Base-by-base conservation (phyloP, 2,113 vertebrate species). In the Amphiprion percula region DNA sequence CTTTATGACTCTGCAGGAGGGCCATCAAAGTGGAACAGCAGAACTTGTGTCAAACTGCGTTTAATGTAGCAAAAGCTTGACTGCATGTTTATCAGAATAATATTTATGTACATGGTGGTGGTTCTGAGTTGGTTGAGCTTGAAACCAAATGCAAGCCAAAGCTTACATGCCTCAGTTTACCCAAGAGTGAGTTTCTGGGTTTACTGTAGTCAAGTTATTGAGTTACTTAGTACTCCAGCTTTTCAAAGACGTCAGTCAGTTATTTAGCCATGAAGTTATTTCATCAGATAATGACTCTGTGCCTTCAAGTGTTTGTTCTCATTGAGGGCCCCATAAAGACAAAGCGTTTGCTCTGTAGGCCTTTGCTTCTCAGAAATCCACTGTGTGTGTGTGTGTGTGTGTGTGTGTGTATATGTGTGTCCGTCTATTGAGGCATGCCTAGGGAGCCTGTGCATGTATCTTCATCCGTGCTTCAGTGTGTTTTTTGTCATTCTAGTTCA, bases 401-500 rank as follows among this genome's bases (percentile, higher is more conserved):
- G 21, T 21, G 21, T 21, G 21, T 46, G 33, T 46, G 23, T 26
- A 16, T 50, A 17, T 59, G 24, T 15, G 39, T 67, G n/a, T 67
- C 17, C 49, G 12, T 76, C 55, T 65, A 50, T 80, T 19, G 11
- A 54, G 47, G 52, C 60, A 49, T 75, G 80, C 50, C 44, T 52
- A 56, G 60, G 69, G 68, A 79, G 60, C 65, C 63, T 79, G 77
- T 84, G 73, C 56, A 76, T 83, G 80, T 82, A 83, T 87, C 83
- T 82, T 79, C 68, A 68, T 84, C 82, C 41, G 1, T 79, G 83
- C 80, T 44, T 69, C 74, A 79, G 77, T 91, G 84, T 81, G 86
- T 84, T 80, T 37, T 82, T 86, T 79, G 77, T 85, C 88, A 85
- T 64, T 88, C 78, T 80, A 56, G 80, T 83, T 84, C 84, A 84